A percentile compares a stretch with the other conserved stretches of the same genome.
These are phyloP conservation scores for Luffia ferchaultella DNA, from an alignment of 2,888 invertebrate genomes.

Conservation along the genomic window DNA sequence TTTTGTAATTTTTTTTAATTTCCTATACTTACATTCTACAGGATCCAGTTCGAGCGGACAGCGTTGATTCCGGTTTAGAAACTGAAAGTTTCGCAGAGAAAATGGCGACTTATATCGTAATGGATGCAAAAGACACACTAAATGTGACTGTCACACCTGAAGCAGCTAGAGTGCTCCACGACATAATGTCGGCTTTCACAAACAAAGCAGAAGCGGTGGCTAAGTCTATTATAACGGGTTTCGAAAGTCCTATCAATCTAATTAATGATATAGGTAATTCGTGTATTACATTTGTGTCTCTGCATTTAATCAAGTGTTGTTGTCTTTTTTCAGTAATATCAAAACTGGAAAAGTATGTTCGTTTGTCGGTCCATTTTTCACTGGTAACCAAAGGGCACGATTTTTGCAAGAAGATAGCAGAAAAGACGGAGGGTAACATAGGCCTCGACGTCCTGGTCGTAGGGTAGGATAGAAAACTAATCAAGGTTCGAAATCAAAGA, in stretches of 20 bases:
- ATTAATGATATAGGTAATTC: slow-evolving; percentile 68
- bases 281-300: too few species aligned
- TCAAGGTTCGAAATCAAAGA: too few species aligned
- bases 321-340: too few species aligned
- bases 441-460: too few species aligned
- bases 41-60: slow-evolving; percentile 51
- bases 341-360: too few species aligned
- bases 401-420: too few species aligned
- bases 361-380: too few species aligned
- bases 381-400: too few species aligned
- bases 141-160: slow-evolving; percentile 75
- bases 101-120: slow-evolving; percentile 71
- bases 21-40: slow-evolving; percentile 15
- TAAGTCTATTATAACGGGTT: neutral
- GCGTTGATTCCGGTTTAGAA: slow-evolving; percentile 58
- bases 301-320: too few species aligned
- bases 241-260: slow-evolving; percentile 36
- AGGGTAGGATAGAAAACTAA: too few species aligned
- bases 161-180: slow-evolving; percentile 65
- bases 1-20: too few species aligned
- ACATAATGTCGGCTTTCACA: slow-evolving; percentile 37
- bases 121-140: slow-evolving; percentile 73
- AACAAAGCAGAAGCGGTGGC: neutral
- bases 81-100: slow-evolving; percentile 38
- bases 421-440: too few species aligned